Evolutionary conservation across 64 coral and sea anemone genomes (phyloP).

Genomic region (Pocillopora damicornis): DNA sequence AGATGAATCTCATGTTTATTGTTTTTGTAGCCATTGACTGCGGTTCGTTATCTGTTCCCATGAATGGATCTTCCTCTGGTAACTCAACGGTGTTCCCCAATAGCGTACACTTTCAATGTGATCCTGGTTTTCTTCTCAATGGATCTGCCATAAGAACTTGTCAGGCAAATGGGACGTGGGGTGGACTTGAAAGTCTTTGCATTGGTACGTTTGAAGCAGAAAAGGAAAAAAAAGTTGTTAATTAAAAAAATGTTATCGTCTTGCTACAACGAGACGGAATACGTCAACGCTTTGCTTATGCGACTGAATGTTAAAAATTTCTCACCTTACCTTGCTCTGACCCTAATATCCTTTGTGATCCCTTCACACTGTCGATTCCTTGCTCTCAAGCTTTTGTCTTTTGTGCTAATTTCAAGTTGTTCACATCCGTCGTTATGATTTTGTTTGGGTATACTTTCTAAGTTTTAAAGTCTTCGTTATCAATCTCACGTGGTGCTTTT

Average conservation of each 20-base stretch:
- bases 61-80: slow-evolving; percentile 44
- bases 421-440: too few species aligned
- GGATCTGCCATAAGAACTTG: slow-evolving; percentile 47
- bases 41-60: slow-evolving; percentile 15
- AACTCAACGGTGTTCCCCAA: slow-evolving; percentile 42
- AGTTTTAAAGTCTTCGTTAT: too few species aligned
- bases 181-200: slow-evolving; percentile 33
- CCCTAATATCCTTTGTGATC: too few species aligned
- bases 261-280: too few species aligned
- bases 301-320: too few species aligned
- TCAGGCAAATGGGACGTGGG: slow-evolving; percentile 48
- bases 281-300: too few species aligned
- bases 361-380: too few species aligned
- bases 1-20: not conserved
- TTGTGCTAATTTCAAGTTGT: too few species aligned
- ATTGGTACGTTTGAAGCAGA: slow-evolving; percentile 10
- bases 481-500: too few species aligned
- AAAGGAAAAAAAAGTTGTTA: not conserved
- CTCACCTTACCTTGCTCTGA: too few species aligned
- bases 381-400: too few species aligned
- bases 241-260: not conserved
- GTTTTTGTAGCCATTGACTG: slow-evolving; percentile 48
- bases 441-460: too few species aligned
- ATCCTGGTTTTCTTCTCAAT: slow-evolving; percentile 13
- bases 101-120: slow-evolving; percentile 15